These are phyloP conservation scores for Mormyrus lacerda DNA, from an alignment of 2,113 vertebrate genomes.

Conservation along the genomic window DNA sequence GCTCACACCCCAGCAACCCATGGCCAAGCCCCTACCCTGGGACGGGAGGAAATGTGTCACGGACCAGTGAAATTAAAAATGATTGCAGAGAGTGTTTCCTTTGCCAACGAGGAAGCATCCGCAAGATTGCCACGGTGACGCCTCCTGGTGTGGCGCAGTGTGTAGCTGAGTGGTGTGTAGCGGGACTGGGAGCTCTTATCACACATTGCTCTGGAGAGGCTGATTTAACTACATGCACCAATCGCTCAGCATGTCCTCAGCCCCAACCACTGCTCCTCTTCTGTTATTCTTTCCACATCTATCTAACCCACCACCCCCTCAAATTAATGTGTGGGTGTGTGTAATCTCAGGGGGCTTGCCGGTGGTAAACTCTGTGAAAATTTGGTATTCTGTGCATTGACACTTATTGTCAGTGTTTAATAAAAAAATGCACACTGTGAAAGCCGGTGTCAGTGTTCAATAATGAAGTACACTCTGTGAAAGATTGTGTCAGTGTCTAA, in stretches of 20 bases:
- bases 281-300: neutral
- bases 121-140: constrained; percentile 40
- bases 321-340: neutral
- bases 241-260: constrained; percentile 41
- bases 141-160: constrained; percentile 25
- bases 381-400: neutral
- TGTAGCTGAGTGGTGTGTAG: constrained; percentile 4
- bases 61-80: constrained; percentile 59
- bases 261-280: neutral
- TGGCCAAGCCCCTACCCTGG: constrained; percentile 12
- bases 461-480: neutral
- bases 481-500: too few species aligned
- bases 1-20: neutral
- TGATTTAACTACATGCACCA: constrained; percentile 33
- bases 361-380: neutral
- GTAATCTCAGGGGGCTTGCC: neutral
- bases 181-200: constrained; percentile 26
- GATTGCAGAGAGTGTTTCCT: constrained; percentile 42
- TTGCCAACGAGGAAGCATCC: constrained; percentile 30
- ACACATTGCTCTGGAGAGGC: constrained; percentile 26
- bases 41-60: constrained; percentile 46
- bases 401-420: too few species aligned
- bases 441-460: neutral
- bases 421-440: neutral
- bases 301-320: neutral